A percentile compares a stretch with the other conserved stretches of the same genome.
Conservation (phyloP, 2,113 vertebrate genomes). For the Vireo altiloquus region DNA sequence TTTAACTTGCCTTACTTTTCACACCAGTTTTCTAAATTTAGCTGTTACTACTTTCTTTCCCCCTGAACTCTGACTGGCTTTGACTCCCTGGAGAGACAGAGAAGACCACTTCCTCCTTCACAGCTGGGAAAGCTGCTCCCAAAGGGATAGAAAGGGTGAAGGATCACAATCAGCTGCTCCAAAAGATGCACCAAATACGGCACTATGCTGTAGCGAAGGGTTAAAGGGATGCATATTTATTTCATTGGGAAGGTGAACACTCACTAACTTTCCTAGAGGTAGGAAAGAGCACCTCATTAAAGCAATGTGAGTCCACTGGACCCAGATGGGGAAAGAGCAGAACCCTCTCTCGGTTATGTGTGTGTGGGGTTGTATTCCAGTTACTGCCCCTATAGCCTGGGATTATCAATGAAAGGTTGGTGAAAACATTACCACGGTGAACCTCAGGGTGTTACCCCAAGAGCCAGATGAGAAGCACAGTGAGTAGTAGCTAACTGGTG, state of each 20-base stretch:
- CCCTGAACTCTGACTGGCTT: constrained; percentile 51
- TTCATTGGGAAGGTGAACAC: neutral
- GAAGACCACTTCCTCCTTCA: constrained; percentile 60
- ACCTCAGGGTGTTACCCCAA: neutral
- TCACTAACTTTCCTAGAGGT: neutral
- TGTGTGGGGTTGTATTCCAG: neutral
- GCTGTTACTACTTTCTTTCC: constrained; percentile 52
- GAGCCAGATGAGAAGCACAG: neutral
- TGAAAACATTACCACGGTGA: neutral
- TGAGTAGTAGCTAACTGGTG: neutral
- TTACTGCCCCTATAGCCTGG: neutral
- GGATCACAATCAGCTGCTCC: constrained; percentile 7
- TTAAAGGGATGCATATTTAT: constrained; percentile 16
- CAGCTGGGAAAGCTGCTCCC: constrained; percentile 61
- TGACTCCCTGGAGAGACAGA: constrained; percentile 9
- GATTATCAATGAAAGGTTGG: neutral
- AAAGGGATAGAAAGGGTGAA: constrained; percentile 36
- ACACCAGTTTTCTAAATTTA: constrained; percentile 60
- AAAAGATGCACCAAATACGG: constrained; percentile 8
- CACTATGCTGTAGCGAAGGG: neutral
- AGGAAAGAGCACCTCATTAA: neutral
- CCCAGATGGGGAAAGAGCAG: neutral
- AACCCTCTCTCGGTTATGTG: neutral
- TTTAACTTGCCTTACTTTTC: constrained; percentile 50
- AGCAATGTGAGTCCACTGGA: neutral